Evolutionary conservation across 2,888 invertebrate species (phyloP).

Genomic region (Cosmia pyralina): DNA sequence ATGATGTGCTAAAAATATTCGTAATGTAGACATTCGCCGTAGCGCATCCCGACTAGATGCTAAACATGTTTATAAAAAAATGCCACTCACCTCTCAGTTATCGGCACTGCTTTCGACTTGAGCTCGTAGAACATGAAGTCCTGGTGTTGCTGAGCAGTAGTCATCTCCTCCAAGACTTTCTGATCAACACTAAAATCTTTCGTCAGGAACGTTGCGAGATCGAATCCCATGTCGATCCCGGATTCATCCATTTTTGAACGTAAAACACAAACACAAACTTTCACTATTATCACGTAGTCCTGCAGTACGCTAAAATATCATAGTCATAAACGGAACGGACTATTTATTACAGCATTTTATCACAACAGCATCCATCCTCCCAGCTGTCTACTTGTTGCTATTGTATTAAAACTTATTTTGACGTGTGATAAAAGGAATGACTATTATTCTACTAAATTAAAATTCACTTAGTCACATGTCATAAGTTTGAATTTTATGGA

Average conservation of each 20-base stretch:
- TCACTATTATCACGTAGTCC: constrained; percentile 76
- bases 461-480: constrained; percentile 47
- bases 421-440: constrained; percentile 79
- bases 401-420: constrained; percentile 74
- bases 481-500: constrained; percentile 37
- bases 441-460: constrained; percentile 73
- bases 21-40: constrained; percentile 70
- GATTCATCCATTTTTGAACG: constrained; percentile 91
- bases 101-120: constrained; percentile 91
- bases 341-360: constrained; percentile 77
- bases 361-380: constrained; percentile 86
- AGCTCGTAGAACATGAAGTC: constrained; percentile 92
- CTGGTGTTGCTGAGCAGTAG: constrained; percentile 88
- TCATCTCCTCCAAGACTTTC: constrained; percentile 89
- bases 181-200: constrained; percentile 89
- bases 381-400: constrained; percentile 89
- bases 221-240: constrained; percentile 92
- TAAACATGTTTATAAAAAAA: constrained; percentile 63
- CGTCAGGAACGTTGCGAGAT: constrained; percentile 90
- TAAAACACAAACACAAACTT: constrained; percentile 68
- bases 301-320: constrained; percentile 74
- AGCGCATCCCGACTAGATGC: constrained; percentile 63
- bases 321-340: constrained; percentile 77
- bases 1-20: constrained; percentile 87
- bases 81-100: constrained; percentile 89